Percentiles rank a stretch among this genome's conserved stretches.
Evolutionary conservation across 1,140 invertebrate genomes (phyloP).

Genomic region (Anastrepha obliqua): DNA sequence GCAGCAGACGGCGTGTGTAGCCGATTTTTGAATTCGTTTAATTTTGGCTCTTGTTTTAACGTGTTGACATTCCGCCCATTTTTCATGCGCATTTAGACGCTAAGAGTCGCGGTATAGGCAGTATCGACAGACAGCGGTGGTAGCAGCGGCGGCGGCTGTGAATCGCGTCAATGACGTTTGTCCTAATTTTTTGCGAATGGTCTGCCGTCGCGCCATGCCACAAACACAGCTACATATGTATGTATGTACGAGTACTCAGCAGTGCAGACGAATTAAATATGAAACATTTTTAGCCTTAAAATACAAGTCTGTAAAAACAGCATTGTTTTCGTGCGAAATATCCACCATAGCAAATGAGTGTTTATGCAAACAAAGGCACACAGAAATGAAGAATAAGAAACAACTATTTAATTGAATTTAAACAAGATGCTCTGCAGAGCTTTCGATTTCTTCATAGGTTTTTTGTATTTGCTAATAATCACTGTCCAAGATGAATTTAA

Average conservation of each 20-base stretch:
- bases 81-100: constrained; percentile 8
- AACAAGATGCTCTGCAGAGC: no score
- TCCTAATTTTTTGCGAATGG: neutral
- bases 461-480: no score
- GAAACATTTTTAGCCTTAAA: constrained; percentile 17
- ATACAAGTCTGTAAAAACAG: neutral
- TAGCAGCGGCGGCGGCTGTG: neutral
- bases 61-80: constrained; percentile 39
- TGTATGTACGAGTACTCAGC: neutral
- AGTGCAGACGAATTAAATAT: constrained; percentile 2
- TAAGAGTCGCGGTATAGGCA: neutral
- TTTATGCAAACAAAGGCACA: neutral
- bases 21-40: constrained; percentile 7
- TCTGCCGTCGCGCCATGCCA: neutral
- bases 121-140: neutral
- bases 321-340: no score
- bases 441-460: no score
- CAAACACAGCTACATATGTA: neutral
- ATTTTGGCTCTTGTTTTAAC: constrained; percentile 18
- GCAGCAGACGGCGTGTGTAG: neutral
- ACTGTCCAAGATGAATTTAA: no score
- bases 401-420: no score
- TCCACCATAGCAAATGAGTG: neutral
- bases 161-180: constrained; percentile 33
- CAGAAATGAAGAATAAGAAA: no score